Evolutionary conservation across 2,888 invertebrate genomes (phyloP).

Genomic region (Pollenia angustigena): DNA sequence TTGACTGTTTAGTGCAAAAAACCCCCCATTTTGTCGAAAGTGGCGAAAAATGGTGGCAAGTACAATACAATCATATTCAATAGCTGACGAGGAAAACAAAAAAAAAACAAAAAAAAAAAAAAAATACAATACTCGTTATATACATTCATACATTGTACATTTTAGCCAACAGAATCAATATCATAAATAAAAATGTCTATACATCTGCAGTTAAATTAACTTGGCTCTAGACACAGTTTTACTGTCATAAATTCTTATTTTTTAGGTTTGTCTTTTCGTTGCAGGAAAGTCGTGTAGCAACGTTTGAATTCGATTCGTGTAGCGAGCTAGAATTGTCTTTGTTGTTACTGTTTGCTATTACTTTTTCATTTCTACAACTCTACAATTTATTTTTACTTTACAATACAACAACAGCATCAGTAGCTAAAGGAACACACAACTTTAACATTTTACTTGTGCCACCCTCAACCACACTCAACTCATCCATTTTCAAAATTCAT

Average conservation of each 20-base stretch:
- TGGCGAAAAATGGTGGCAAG: not conserved
- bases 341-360: conserved; percentile 9
- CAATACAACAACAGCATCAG: conserved; percentile 11
- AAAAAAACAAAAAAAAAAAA: not conserved
- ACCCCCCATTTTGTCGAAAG: not conserved
- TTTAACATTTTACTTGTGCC: conserved; percentile 43
- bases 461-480: not conserved
- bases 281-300: not conserved
- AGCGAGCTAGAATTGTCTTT: not conserved
- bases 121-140: not conserved
- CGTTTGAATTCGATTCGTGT: not conserved
- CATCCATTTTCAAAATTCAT: conserved; percentile 36
- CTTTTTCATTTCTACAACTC: conserved; percentile 26
- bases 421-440: not conserved
- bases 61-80: not conserved
- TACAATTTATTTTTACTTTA: conserved; percentile 1
- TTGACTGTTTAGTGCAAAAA: too few species aligned
- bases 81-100: not conserved
- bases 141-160: too few species aligned
- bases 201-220: not conserved
- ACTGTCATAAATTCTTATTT: conserved; percentile 6
- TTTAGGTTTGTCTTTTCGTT: not conserved
- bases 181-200: conserved; percentile 15
- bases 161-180: conserved; percentile 21
- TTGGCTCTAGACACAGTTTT: not conserved